Percentiles rank a stretch among this genome's conserved stretches.
Conservation (phyloP, 2,113 vertebrate genomes). For the Osmerus mordax region DNA sequence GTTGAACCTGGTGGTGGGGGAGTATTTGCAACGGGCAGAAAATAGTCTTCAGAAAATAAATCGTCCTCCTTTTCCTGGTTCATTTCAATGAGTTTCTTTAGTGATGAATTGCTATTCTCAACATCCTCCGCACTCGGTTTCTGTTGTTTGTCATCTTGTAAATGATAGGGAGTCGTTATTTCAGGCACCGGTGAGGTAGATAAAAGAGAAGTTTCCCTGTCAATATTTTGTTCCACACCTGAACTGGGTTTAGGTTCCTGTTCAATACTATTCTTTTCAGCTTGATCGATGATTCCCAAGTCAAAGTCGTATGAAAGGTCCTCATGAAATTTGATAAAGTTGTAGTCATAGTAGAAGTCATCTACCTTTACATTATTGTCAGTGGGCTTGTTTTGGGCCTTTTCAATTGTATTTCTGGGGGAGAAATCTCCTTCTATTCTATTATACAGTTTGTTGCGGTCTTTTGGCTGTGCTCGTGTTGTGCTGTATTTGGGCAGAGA, state of each 20-base stretch:
- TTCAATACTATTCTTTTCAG: slow-evolving; percentile 28
- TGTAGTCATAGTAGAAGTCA: slow-evolving; percentile 98
- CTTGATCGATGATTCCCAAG: slow-evolving; percentile 38
- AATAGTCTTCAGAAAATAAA: slow-evolving; percentile 53
- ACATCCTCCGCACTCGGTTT: background rate
- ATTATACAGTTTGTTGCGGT: slow-evolving; percentile 51
- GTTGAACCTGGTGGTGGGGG: slow-evolving; percentile 21
- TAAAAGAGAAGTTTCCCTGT: slow-evolving; percentile 21
- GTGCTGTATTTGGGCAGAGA: slow-evolving; percentile 29
- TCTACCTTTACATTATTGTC: slow-evolving; percentile 76
- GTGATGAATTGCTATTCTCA: background rate
- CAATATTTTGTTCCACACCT: slow-evolving; percentile 22
- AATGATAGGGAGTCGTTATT: background rate
- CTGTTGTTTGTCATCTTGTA: background rate
- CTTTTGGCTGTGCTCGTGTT: slow-evolving; percentile 49
- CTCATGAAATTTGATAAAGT: slow-evolving; percentile 96
- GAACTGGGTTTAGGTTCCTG: slow-evolving; percentile 27
- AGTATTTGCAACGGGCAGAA: slow-evolving; percentile 50
- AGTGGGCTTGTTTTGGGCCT: slow-evolving; percentile 44
- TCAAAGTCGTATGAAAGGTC: slow-evolving; percentile 78
- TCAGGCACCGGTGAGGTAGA: background rate
- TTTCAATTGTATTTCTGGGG: slow-evolving; percentile 57
- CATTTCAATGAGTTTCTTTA: background rate
- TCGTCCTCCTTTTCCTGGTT: slow-evolving; percentile 24
- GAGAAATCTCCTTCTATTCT: slow-evolving; percentile 72